These are phyloP conservation scores for Notolabrus celidotus DNA, from an alignment of 2,797 vertebrate species.

Conservation along the genomic window DNA sequence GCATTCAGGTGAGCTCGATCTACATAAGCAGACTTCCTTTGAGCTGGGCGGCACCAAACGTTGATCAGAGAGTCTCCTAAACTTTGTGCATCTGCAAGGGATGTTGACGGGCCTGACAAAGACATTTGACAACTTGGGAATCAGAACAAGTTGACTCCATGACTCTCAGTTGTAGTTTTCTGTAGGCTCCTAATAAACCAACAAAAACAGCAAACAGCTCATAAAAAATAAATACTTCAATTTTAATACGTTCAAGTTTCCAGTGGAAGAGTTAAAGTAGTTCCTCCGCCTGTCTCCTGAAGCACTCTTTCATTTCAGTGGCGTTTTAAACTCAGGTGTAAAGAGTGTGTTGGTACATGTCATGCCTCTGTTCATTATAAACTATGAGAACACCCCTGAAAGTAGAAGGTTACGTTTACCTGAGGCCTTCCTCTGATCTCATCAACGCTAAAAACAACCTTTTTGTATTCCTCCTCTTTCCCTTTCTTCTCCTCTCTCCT, in stretches of 20 bases:
- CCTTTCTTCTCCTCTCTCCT: conserved; percentile 35
- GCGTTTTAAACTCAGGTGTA: not conserved
- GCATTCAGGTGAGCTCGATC: too few relatives aligned
- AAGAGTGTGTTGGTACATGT: not conserved
- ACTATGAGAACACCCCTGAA: not conserved
- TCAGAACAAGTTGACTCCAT: too few relatives aligned
- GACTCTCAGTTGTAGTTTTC: too few relatives aligned
- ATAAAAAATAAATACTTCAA: not conserved
- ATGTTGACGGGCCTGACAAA: too few relatives aligned
- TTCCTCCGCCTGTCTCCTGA: not conserved
- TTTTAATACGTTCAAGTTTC: not conserved
- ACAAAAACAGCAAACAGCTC: not conserved
- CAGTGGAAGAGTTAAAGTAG: not conserved
- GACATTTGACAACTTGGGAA: too few relatives aligned
- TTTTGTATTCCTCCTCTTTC: conserved; percentile 19
- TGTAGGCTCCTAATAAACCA: too few relatives aligned
- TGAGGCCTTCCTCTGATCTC: conserved; percentile 47
- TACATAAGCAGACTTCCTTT: too few relatives aligned
- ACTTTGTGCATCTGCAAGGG: too few relatives aligned
- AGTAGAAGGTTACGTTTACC: conserved; percentile 10
- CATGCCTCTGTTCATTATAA: not conserved
- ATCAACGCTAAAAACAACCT: conserved; percentile 62
- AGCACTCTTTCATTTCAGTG: not conserved
- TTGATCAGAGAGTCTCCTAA: too few relatives aligned
- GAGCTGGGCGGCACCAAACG: too few relatives aligned